Evolutionary conservation across 2,888 invertebrate species (phyloP).

Genomic region (Ochropacha duplaris): DNA sequence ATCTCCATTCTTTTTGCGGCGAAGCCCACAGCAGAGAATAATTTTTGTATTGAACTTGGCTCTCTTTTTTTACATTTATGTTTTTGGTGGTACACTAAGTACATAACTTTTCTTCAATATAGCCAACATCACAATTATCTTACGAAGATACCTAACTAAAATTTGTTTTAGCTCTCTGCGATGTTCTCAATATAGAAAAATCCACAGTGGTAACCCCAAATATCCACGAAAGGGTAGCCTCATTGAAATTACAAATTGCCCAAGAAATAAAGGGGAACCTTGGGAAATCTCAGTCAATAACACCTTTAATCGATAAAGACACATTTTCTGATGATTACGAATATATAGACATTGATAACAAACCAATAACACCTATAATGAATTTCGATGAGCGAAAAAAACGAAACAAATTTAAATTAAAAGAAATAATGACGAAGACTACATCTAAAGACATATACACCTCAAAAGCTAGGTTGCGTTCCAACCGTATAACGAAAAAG

Average conservation of each 20-base stretch:
- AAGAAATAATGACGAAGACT: conserved; percentile 16
- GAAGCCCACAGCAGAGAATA: no score
- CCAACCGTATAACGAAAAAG: neutral
- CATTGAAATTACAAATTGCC: conserved; percentile 25
- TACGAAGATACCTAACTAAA: no score
- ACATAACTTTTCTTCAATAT: no score
- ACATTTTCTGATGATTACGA: conserved; percentile 12
- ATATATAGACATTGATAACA: conserved; percentile 21
- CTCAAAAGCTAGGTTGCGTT: neutral
- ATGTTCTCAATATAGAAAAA: neutral
- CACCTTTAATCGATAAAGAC: neutral
- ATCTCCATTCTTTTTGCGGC: no score
- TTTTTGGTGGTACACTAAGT: no score
- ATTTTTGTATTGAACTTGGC: no score
- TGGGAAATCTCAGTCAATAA: neutral
- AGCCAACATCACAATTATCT: no score
- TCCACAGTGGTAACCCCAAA: conserved; percentile 7
- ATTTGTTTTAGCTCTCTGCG: neutral
- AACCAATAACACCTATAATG: conserved; percentile 31
- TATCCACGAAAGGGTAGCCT: conserved; percentile 19
- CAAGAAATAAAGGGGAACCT: conserved; percentile 14
- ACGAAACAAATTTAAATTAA: conserved; percentile 19
- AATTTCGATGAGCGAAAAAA: conserved; percentile 30
- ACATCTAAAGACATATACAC: neutral
- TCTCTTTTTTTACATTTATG: no score